Base-by-base conservation (phyloP, 2,888 invertebrate species). In the Reticulitermes lucifugus region DNA sequence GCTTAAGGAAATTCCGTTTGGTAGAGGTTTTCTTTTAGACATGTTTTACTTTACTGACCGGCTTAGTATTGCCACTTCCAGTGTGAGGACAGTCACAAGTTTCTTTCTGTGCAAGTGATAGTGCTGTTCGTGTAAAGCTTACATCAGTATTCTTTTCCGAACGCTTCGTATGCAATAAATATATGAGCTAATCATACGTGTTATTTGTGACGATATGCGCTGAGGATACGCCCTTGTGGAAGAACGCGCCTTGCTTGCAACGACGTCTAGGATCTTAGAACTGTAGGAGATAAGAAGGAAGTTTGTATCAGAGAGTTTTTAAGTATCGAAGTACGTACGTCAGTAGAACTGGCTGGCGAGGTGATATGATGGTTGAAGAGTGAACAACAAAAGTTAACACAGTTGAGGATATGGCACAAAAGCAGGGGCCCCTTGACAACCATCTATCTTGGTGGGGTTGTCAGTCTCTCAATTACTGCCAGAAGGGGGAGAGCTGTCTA, bases 401-500 rank as follows among this genome's bases (percentile, higher is more conserved):
- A 77, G 77, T 77, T 77, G 77, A 77, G 46, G 77, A 22, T 46
- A 77, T 77, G 82, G 65, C 65, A 81, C 81, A 81, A 81, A 80
- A 70, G 81, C 81, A 81, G 25, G 43, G 51, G 51, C 83, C 83
- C 83, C 75, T 75, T 75, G 75, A 83, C 83, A 83, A 83, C 70
- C 83, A 83, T 83, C 75, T 75, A 75, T 83, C 75, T 83, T 83
- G 51, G 83, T 75, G 83, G 55, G 25, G 35, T 89, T 88, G 88
- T 89, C 88, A 88, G 88, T 89, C 88, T 86, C 88, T 88, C 87
- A 87, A 86, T 87, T 87, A 87, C 87, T 85, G 88, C 88, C 55
- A 77, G 77, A 46, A 46, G 77, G 41, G 46, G 43, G 43, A 46
- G 77, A 77, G 46, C 18, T 41, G 77, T 46, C 65, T 65, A 70